Percentiles rank a stretch among this genome's conserved stretches.
These are phyloP conservation scores for Euphonia xanthogaster DNA, from an alignment of 2,797 vertebrate genomes.

Conservation along the genomic window DNA sequence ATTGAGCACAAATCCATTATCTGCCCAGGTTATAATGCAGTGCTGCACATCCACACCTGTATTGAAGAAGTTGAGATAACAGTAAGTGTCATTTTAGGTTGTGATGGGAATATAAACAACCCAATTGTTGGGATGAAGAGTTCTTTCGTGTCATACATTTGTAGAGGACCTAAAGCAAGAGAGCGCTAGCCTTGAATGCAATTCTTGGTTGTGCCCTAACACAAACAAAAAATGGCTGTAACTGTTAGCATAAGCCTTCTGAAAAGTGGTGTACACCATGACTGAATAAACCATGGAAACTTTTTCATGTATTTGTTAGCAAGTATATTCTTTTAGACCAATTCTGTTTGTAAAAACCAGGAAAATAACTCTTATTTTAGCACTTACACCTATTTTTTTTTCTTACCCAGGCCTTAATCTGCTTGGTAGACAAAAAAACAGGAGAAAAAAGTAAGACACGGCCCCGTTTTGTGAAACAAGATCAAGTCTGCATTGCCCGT, in stretches of 20 bases:
- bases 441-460: slow-evolving; percentile 96
- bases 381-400: background rate
- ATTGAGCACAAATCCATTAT: slow-evolving; percentile 99
- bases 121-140: background rate
- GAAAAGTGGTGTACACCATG: background rate
- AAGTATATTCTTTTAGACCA: background rate
- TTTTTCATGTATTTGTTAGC: background rate
- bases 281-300: background rate
- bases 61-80: slow-evolving; percentile 97
- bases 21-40: slow-evolving; percentile 96
- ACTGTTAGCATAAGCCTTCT: background rate
- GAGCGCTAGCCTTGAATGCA: background rate
- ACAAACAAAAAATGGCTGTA: background rate
- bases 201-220: background rate
- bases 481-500: slow-evolving; percentile 97
- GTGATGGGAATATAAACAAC: background rate
- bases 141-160: background rate
- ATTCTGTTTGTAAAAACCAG: background rate
- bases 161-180: background rate
- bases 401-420: slow-evolving; percentile 91
- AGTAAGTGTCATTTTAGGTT: slow-evolving; percentile 77
- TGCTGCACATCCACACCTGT: slow-evolving; percentile 97
- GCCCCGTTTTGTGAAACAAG: slow-evolving; percentile 97
- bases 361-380: background rate
- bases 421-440: slow-evolving; percentile 96